Evolutionary conservation across 2,797 vertebrate species (phyloP), one percentile per base, ranked within the genome.

Genomic region (Anolis apletophallus): DNA sequence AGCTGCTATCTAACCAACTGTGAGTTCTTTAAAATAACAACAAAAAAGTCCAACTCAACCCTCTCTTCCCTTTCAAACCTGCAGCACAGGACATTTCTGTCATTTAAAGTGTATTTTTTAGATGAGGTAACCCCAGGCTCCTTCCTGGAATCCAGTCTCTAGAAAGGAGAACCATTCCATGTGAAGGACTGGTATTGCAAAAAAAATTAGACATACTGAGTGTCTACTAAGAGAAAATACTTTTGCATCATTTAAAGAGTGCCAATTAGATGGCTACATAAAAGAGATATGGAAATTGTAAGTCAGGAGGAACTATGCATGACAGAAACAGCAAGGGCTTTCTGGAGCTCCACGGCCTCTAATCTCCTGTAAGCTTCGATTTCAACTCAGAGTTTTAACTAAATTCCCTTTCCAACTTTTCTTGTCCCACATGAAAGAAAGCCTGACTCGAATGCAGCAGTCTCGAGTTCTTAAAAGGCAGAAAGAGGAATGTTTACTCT

Each of bases 371-470:
- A 94, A 96, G 90, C 92, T 94, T 68, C 78, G 81, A 91, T 94
- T 96, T 95, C 94, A 95, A 92, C 90, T 92, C 82, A 74, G 34
- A 93, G 90, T 96, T 94, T 95, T 92, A 92, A 95, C 92, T 90
- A 94, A 94, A 95, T 92, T 96, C 93, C 79, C 89, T 96, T 94
- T 95, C 93, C 93, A 95, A 92, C 95, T 94, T 93, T 93, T 90
- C 93, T 96, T 93, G 91, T 95, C 93, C 95, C 95, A 96, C 96
- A 96, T 96, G 94, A 96, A 96, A 97, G 95, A 83, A 84, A 88
- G 82, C 82, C 89, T 91, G 95, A 93, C 93, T 94, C 93, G 90
- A 87, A 94, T 76, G 34, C 85, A 90, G 88, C 92, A 92, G 91
- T 95, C 79, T 85, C 67, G 17, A 91, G 88, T 92, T 90, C 92